phyloP scores from a whole-genome alignment of 2,797 vertebrate species.

The Stomatorhinus walkeri region DNA sequence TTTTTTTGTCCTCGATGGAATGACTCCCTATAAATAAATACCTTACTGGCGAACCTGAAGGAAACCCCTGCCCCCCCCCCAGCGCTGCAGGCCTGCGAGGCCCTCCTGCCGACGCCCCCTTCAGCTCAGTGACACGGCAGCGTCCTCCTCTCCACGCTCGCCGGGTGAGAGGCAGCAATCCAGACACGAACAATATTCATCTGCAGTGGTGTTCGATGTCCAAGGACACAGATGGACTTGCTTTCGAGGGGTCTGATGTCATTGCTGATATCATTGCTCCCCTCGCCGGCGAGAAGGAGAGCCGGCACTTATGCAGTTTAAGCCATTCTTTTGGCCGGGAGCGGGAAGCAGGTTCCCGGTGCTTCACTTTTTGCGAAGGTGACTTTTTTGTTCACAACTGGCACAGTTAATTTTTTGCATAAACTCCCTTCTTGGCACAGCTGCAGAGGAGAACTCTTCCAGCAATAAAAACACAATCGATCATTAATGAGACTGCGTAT shows the following conservation, averaged over 20 bases:
- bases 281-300: background rate
- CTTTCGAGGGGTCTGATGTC: constrained; percentile 4
- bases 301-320: background rate
- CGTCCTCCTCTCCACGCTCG: background rate
- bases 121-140: background rate
- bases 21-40: constrained; percentile 5
- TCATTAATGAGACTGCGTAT: background rate
- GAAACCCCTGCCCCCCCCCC: background rate
- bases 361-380: background rate
- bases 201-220: constrained; percentile 8
- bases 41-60: background rate
- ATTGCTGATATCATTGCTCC: background rate
- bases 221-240: constrained; percentile 9
- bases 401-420: background rate
- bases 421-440: background rate
- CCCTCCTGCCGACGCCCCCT: background rate
- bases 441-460: background rate
- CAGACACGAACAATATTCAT: background rate
- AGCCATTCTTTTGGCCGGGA: background rate
- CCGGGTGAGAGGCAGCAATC: background rate
- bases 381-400: constrained; percentile 1
- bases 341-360: background rate
- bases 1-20: background rate
- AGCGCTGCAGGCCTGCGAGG: background rate
- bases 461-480: background rate